Conservation (phyloP, 1,140 invertebrate species). For the Drosophila leontia region DNA sequence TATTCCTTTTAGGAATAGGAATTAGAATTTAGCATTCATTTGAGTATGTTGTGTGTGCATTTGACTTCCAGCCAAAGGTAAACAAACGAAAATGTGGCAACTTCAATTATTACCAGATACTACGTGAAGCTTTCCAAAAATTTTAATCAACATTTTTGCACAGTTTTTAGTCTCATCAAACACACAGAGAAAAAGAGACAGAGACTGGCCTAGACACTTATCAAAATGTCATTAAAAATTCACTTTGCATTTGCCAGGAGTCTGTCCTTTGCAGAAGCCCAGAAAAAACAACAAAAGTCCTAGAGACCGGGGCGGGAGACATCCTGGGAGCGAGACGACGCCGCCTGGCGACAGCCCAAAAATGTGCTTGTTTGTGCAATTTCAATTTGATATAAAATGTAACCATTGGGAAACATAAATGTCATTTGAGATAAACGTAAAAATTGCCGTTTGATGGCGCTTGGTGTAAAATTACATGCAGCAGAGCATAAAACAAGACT, state of each 20-base stretch:
- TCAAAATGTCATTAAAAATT: conserved; percentile 78
- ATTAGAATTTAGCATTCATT: conserved; percentile 6
- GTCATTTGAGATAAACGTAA: conserved; percentile 81
- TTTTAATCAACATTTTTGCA: conserved; percentile 38
- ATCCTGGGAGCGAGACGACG: conserved; percentile 9
- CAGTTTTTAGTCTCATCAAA: conserved; percentile 18
- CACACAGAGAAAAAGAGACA: not conserved
- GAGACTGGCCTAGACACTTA: conserved; percentile 59
- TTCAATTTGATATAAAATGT: conserved; percentile 78
- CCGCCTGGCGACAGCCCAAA: conserved; percentile 5
- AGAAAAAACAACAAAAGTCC: conserved; percentile 14
- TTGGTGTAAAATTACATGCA: conserved; percentile 57
- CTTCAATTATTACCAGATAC: conserved; percentile 12
- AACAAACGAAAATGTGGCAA: conserved; percentile 17
- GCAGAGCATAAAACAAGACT: conserved; percentile 39
- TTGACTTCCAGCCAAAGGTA: conserved; percentile 9
- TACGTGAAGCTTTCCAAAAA: not conserved
- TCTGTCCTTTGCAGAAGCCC: not conserved
- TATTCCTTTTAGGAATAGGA: not conserved
- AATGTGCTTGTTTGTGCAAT: conserved; percentile 56
- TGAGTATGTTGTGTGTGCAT: not conserved
- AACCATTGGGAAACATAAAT: conserved; percentile 81
- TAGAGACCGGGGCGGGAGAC: conserved; percentile 10
- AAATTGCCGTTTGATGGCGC: conserved; percentile 75
- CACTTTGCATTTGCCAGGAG: conserved; percentile 54